phyloP scores from a whole-genome alignment of 2,797 vertebrate species.

The Chanos chanos region DNA sequence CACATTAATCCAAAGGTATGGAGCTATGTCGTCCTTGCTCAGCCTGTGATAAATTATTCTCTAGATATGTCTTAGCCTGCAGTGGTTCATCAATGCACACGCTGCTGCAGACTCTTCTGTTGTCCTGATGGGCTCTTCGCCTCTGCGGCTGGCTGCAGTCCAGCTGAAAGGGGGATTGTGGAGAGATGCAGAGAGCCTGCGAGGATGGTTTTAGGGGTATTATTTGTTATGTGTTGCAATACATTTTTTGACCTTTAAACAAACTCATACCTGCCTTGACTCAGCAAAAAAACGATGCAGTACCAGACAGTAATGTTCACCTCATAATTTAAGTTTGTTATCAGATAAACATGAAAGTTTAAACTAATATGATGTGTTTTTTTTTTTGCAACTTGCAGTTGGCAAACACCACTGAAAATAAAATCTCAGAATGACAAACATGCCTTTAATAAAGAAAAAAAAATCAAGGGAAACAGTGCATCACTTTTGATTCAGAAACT shows the following conservation, averaged over 20 bases:
- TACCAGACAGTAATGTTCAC: background rate
- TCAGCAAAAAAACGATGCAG: slow-evolving; percentile 25
- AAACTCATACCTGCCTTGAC: slow-evolving; percentile 29
- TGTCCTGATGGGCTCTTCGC: slow-evolving; percentile 31
- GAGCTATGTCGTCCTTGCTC: too few relatives aligned
- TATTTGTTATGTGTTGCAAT: slow-evolving; percentile 22
- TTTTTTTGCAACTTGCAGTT: too few relatives aligned
- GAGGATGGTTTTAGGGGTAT: slow-evolving; percentile 11
- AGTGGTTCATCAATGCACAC: too few relatives aligned
- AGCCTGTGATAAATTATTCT: too few relatives aligned
- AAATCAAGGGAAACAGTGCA: too few relatives aligned
- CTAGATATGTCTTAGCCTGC: too few relatives aligned
- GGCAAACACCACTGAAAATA: background rate
- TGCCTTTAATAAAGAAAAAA: too few relatives aligned
- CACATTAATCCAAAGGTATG: too few relatives aligned
- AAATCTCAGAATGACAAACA: background rate
- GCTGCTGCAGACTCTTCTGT: too few relatives aligned
- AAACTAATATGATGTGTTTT: too few relatives aligned
- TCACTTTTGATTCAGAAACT: too few relatives aligned
- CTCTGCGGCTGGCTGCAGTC: slow-evolving; percentile 25
- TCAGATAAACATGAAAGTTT: background rate
- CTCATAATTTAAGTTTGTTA: background rate
- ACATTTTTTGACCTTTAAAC: slow-evolving; percentile 20
- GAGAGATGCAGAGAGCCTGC: background rate
- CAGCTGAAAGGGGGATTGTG: slow-evolving; percentile 13